Evolutionary conservation across 2,113 vertebrate species (phyloP).

Genomic region (Perca fluviatilis): DNA sequence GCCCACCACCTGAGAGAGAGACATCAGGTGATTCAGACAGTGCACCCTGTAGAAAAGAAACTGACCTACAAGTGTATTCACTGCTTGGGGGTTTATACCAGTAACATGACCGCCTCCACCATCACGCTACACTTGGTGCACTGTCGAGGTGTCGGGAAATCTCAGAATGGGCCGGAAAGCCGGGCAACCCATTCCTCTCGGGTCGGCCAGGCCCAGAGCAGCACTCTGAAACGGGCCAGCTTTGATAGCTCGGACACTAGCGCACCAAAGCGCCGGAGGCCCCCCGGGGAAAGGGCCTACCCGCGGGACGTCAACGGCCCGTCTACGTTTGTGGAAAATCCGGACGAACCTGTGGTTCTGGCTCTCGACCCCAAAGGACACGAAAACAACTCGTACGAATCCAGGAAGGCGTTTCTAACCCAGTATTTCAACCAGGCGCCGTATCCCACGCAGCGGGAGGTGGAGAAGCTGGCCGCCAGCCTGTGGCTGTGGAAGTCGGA

Average conservation of each 20-base stretch:
- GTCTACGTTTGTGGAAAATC: slow-evolving; percentile 88
- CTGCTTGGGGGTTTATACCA: slow-evolving; percentile 97
- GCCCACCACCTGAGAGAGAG: slow-evolving; percentile 96
- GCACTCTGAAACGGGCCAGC: slow-evolving; percentile 87
- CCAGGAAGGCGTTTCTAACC: slow-evolving; percentile 94
- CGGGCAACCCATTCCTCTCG: slow-evolving; percentile 87
- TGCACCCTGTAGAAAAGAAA: slow-evolving; percentile 98
- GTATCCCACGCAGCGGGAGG: slow-evolving; percentile 92
- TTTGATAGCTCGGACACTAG: slow-evolving; percentile 87
- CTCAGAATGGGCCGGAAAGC: slow-evolving; percentile 95
- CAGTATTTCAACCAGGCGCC: slow-evolving; percentile 94
- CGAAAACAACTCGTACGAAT: slow-evolving; percentile 94
- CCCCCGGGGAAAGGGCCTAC: slow-evolving; percentile 81
- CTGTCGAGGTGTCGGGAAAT: slow-evolving; percentile 96
- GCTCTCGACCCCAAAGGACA: slow-evolving; percentile 96
- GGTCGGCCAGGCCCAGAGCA: slow-evolving; percentile 85
- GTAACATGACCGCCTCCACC: slow-evolving; percentile 99
- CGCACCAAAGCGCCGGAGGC: slow-evolving; percentile 89
- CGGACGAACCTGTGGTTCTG: slow-evolving; percentile 92
- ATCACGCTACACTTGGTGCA: slow-evolving; percentile 97
- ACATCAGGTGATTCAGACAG: slow-evolving; percentile 98
- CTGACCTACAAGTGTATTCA: slow-evolving; percentile 99
- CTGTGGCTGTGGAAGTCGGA: slow-evolving; percentile 98
- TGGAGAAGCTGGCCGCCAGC: slow-evolving; percentile 94
- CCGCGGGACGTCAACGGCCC: slow-evolving; percentile 73